phyloP scores from a whole-genome alignment of 1,140 invertebrate species.

The Venustaconcha ellipsiformis region DNA sequence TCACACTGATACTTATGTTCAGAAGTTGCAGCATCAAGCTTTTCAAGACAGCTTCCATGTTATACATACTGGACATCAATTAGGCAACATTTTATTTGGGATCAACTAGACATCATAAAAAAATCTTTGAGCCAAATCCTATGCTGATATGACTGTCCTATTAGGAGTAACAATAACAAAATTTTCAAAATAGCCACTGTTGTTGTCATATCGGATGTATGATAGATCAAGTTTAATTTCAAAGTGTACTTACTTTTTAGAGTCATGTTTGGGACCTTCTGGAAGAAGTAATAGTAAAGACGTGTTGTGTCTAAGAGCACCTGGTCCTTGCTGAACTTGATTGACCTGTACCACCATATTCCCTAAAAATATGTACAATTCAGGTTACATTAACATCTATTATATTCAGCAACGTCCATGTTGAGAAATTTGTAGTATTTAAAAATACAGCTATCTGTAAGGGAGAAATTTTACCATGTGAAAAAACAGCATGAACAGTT shows the following conservation, averaged over 20 bases:
- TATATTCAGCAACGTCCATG: neutral
- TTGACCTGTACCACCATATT: slow-evolving; percentile 99
- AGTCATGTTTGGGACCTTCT: slow-evolving; percentile 95
- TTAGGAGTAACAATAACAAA: too few relatives aligned
- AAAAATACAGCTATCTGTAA: too few relatives aligned
- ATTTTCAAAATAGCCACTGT: too few relatives aligned
- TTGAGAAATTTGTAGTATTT: neutral
- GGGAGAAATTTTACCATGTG: neutral
- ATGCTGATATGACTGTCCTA: too few relatives aligned
- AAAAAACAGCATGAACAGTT: slow-evolving; percentile 35
- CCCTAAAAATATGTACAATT: slow-evolving; percentile 72
- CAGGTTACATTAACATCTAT: neutral
- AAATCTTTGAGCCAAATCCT: too few relatives aligned
- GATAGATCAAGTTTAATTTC: neutral
- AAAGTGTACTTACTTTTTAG: slow-evolving; percentile 78
- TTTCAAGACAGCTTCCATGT: too few relatives aligned
- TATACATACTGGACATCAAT: too few relatives aligned
- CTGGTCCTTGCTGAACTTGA: slow-evolving; percentile 95
- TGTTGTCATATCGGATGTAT: too few relatives aligned
- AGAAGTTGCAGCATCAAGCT: too few relatives aligned
- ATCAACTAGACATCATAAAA: too few relatives aligned
- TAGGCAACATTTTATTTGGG: too few relatives aligned
- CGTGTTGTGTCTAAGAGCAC: slow-evolving; percentile 95
- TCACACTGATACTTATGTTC: too few relatives aligned
- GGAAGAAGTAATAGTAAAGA: slow-evolving; percentile 95